Percentiles rank a stretch among this genome's conserved stretches.
Evolutionary conservation across 2,797 vertebrate species (phyloP).

Genomic region (Sphenodon punctatus): DNA sequence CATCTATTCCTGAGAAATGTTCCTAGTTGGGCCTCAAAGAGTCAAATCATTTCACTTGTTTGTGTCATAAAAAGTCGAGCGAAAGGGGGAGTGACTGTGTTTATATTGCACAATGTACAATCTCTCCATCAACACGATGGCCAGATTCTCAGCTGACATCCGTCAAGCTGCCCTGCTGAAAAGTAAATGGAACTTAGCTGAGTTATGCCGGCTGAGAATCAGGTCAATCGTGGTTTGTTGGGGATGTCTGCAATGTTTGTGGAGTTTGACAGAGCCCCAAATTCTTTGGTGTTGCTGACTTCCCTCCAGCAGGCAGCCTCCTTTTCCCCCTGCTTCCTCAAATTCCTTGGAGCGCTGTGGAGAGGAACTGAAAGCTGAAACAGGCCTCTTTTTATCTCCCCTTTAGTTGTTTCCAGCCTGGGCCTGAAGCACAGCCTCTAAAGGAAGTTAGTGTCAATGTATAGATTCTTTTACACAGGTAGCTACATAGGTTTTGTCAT

Average conservation of each 20-base stretch:
- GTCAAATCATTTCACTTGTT: background rate
- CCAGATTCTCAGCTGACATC: background rate
- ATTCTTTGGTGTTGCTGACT: background rate
- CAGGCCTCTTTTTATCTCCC: background rate
- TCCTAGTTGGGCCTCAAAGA: background rate
- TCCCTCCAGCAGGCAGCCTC: background rate
- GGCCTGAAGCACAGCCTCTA: background rate
- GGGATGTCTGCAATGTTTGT: background rate
- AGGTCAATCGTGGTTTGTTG: background rate
- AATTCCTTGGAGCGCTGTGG: background rate
- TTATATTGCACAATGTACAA: rapidly evolving
- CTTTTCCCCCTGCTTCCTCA: background rate
- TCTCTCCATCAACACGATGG: background rate
- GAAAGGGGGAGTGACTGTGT: background rate
- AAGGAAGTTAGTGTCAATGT: background rate
- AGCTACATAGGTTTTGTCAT: background rate
- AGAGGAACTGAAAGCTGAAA: background rate
- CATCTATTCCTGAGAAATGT: background rate
- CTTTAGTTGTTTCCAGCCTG: background rate
- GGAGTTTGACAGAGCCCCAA: background rate
- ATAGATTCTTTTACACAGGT: background rate
- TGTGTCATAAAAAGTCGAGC: background rate
- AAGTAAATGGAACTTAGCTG: no score
- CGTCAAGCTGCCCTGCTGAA: background rate
- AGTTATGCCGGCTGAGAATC: background rate